Evolutionary conservation across 2,113 vertebrate genomes (phyloP), one percentile per base, ranked within the genome.

Genomic region (Anguilla japonica): DNA sequence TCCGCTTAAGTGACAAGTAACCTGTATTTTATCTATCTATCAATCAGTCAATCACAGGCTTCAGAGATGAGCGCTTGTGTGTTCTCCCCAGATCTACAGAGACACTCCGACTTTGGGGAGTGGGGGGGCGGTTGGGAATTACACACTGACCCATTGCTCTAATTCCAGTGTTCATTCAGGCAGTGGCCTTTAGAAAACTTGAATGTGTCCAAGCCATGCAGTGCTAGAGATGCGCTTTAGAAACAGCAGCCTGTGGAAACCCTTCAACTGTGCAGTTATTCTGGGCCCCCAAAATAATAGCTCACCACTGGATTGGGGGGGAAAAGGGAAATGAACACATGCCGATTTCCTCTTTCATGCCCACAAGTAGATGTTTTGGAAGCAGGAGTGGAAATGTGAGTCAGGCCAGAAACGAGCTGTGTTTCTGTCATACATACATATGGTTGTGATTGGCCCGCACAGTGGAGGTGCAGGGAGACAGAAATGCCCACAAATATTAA

Each of bases 361-460:
- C 90, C 83, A 29, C 81, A 83, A 88, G 82, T 89, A 57, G 89
- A 87, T 84, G 75, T 94, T 94, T 91, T 85, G 88, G 86, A 90
- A 89, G 57, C 41, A 34, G 86, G 67, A 86, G 41, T 82, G 87
- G 84, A 91, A 88, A 85, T 81, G 86, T 91, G 89, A 92, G 89
- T 92, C 89, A 90, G 67, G 89, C 79, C 86, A 63, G 18, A 78
- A 88, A 89, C 79, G 87, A 85, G 57, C 43, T 82, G 80, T 86
- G 50, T 88, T 89, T 83, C 81, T 26, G 26, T 34, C n/a, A 29
- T 75, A 34, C n/a, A 13, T 75, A 78, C 93, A 94, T 91, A 86
- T 93, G 95, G 93, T 93, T 92, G 85, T 92, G 89, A 92, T 93
- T 93, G n/a, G 71, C 71, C 71, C 34, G 71, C 71, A 75, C 71